A percentile compares a stretch with the other conserved stretches of the same genome.
Evolutionary conservation across 2,797 vertebrate genomes (phyloP).

Genomic region (Macropodus opercularis): DNA sequence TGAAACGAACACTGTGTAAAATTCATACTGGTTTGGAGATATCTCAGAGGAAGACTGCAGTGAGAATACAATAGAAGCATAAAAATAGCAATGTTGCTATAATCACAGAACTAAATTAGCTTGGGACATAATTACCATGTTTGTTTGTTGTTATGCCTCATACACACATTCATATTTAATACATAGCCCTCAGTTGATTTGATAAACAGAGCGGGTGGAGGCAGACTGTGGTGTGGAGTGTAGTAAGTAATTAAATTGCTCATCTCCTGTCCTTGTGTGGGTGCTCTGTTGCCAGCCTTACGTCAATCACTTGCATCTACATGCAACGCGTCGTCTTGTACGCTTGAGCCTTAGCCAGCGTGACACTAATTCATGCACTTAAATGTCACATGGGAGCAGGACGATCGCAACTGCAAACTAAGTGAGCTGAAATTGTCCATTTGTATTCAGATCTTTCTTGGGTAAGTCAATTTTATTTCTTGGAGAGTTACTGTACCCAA

Average conservation of each 20-base stretch:
- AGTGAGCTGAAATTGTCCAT: slow-evolving; percentile 60
- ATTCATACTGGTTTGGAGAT: slow-evolving; percentile 61
- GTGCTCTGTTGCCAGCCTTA: slow-evolving; percentile 66
- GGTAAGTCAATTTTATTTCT: slow-evolving; percentile 62
- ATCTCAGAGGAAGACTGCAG: slow-evolving; percentile 62
- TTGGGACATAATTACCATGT: slow-evolving; percentile 85
- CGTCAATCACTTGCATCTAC: slow-evolving; percentile 80
- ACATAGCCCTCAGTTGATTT: slow-evolving; percentile 77
- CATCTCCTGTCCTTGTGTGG: slow-evolving; percentile 74
- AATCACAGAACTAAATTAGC: slow-evolving; percentile 85
- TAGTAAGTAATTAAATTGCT: slow-evolving; percentile 80
- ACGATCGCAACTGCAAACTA: slow-evolving; percentile 73
- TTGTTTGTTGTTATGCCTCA: slow-evolving; percentile 81
- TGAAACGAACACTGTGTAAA: slow-evolving; percentile 59
- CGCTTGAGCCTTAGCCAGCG: slow-evolving; percentile 69
- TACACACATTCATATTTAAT: slow-evolving; percentile 83
- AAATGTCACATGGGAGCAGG: slow-evolving; percentile 76
- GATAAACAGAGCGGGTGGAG: slow-evolving; percentile 76
- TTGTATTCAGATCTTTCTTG: slow-evolving; percentile 63
- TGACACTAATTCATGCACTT: slow-evolving; percentile 83
- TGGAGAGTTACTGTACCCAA: slow-evolving; percentile 46
- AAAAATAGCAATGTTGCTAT: slow-evolving; percentile 77
- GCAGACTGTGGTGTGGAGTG: slow-evolving; percentile 67
- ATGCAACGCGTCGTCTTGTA: slow-evolving; percentile 72
- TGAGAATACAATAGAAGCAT: slow-evolving; percentile 66